A percentile compares a stretch with the other conserved stretches of the same genome.
phyloP scores from a whole-genome alignment of 2,113 vertebrate species.

The Heterochromis multidens region DNA sequence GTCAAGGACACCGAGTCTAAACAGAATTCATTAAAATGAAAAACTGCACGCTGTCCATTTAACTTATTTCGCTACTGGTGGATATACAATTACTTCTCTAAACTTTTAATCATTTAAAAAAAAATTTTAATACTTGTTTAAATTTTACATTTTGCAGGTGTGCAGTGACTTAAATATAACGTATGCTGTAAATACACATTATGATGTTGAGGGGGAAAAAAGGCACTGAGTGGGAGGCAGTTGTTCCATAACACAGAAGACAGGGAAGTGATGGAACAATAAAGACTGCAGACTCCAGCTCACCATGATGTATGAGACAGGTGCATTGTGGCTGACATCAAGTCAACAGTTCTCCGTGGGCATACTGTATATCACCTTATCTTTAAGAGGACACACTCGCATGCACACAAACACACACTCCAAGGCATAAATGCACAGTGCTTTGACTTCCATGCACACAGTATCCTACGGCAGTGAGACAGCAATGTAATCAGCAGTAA shows the following conservation, averaged over 20 bases:
- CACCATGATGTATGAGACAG: constrained; percentile 52
- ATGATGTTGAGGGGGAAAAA: not conserved
- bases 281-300: constrained; percentile 28
- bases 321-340: constrained; percentile 42
- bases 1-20: constrained; percentile 41
- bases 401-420: constrained; percentile 7
- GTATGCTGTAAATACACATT: not conserved
- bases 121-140: not conserved
- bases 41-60: not conserved
- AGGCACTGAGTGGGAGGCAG: constrained; percentile 16
- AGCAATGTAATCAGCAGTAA: constrained; percentile 37
- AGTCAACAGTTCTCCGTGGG: constrained; percentile 31
- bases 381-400: constrained; percentile 26
- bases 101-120: not conserved
- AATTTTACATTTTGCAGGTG: not conserved
- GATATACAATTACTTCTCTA: not conserved
- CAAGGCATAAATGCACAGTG: not conserved
- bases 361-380: constrained; percentile 54
- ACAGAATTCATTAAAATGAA: not conserved
- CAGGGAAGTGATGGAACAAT: constrained; percentile 45
- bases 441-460: not conserved
- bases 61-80: not conserved
- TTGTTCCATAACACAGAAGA: not conserved
- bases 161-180: not conserved
- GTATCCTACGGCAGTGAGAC: constrained; percentile 34